Evolutionary conservation across 1,140 invertebrate species (phyloP), one percentile per base, ranked within the genome.

Genomic region (Antheraea mylitta): DNA sequence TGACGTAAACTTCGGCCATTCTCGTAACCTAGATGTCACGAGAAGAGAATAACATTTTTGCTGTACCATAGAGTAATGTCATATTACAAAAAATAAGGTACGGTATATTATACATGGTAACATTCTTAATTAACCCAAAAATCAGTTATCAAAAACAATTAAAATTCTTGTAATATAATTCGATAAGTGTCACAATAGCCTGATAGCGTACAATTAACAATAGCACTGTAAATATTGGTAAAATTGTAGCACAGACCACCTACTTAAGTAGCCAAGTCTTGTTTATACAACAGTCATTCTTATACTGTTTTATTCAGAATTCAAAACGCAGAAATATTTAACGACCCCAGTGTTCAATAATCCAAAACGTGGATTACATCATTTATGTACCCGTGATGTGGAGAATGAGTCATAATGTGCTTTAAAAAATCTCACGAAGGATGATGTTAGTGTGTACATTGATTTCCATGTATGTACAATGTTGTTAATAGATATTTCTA

Each of bases 251-350:
- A 53, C 45, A 0, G 16, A 53, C 45, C 45, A 53, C 45, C 45
- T 53, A 53, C 45, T 53, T 53, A 53, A 53, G 45, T n/a, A 16
- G 9, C 45, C 45, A 53, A 53, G 45, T 53, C 45, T 81, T 81
- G 45, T 53, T 53, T 53, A 53, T 53, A 53, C 11, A 13, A 53
- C 16, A 53, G 13, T 53, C 81, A 73, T 73, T 86, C 87, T 82
- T 89, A 85, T 77, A 73, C 82, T 82, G 77, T 84, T 82, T 87
- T 89, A 87, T 89, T 88, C 67, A 83, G 86, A 77, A 76, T 79
- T 76, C 76, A 74, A 65, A 77, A 74, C 74, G 75, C 80, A 75
- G 73, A 72, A 58, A 72, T 68, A 72, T 71, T 83, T 83, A 85
- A 85, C 78, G 81, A 83, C 76, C 79, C 79, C 73, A 76, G 74